phyloP scores from a whole-genome alignment of 2,113 vertebrate species.

The Phoenicopterus ruber region DNA sequence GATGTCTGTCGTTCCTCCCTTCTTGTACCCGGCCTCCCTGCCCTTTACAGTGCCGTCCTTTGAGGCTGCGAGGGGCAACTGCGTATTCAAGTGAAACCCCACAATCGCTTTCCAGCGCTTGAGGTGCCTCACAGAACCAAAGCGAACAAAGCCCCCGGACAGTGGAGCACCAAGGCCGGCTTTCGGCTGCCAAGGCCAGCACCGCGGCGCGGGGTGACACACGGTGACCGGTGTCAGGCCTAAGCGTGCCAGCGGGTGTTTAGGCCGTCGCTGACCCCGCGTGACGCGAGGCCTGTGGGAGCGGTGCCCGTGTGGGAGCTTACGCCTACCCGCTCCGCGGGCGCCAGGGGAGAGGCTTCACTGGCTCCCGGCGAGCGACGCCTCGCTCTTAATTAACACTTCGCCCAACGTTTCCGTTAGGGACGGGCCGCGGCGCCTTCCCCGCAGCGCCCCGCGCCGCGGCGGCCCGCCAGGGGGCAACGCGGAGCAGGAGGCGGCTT shows the following conservation, averaged over 20 bases:
- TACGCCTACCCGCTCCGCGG: neutral
- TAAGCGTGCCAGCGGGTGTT: accelerated
- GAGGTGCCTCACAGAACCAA: neutral
- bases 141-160: accelerated
- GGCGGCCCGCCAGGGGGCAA: neutral
- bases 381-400: accelerated
- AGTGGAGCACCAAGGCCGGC: accelerated
- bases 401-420: neutral
- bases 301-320: no score
- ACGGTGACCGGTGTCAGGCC: accelerated
- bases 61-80: no score
- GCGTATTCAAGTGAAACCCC: accelerated
- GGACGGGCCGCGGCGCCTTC: neutral
- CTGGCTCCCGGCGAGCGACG: neutral
- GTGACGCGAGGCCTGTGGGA: no score
- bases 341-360: accelerated
- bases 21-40: neutral
- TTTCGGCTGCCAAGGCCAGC: accelerated
- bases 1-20: neutral
- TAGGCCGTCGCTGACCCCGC: accelerated
- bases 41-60: accelerated
- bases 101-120: accelerated
- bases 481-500: accelerated
- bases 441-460: neutral
- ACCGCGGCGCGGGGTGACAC: accelerated